Evolutionary conservation across 2,888 invertebrate genomes (phyloP), one percentile per base, ranked within the genome.

Genomic region (Tolmerus cingulatus): DNA sequence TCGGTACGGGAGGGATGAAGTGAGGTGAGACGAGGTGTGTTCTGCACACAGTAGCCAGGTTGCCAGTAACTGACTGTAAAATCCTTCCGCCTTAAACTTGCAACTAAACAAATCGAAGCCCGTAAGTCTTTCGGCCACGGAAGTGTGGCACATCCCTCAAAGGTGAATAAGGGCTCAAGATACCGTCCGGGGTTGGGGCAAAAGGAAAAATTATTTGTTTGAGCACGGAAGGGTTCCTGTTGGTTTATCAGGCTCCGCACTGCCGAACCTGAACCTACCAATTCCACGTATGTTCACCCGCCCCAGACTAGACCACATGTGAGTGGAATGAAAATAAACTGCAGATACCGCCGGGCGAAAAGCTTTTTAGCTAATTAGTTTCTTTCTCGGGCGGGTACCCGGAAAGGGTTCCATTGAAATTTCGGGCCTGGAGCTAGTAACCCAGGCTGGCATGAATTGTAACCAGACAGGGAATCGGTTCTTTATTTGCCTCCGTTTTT

Each of bases 321-420:
- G 82, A 82, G 82, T 27, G n/a, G 82, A 57, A 82, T 82, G 79
- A 57, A 82, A 82, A 82, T 82, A 82, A 57, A 66, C 23, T 82
- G 55, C 66, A 37, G 82, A 57, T 82, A 51, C 34, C 12, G 23
- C 1, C 37, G 46, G 55, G 27, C n/a, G 82, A 34, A 66, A 57
- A 82, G 82, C 82, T 66, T 66, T 82, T 82, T 82, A 82, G 37
- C 82, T 82, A 82, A 82, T 82, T 82, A 82, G 82, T 57, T 82
- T 37, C 57, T 37, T 30, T 57, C 19, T n/a, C 57, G 51, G n/a
- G 5, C 19, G n/a, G 16, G 23, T 8, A 9, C 46, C 43, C 55
- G 14, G 23, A 51, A 55, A 79, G 51, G 79, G 51, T 79, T 46
- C 7, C 51, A 79, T 79, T 79, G 51, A 79, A 79, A 79, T 79